Evolutionary conservation across 1,140 invertebrate genomes (phyloP).

Genomic region (Manduca sexta): DNA sequence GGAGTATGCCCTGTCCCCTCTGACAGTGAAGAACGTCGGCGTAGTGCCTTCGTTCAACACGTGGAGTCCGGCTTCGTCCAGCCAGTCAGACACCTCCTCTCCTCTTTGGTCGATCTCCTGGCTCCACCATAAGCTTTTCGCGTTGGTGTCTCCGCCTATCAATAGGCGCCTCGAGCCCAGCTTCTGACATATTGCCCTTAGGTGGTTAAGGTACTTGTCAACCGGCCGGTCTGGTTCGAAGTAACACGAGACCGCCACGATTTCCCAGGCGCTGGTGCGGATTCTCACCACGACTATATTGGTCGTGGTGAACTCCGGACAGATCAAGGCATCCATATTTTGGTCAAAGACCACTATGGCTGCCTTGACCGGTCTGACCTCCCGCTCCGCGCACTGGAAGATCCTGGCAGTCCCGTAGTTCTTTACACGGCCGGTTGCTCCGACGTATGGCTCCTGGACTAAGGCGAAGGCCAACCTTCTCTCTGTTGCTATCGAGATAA

Average conservation of each 20-base stretch:
- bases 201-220: conserved; percentile 6
- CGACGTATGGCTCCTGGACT: not conserved
- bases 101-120: conserved; percentile 6
- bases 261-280: not conserved
- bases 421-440: not conserved
- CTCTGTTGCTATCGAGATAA: not conserved
- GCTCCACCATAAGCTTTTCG: conserved; percentile 17
- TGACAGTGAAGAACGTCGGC: conserved; percentile 15
- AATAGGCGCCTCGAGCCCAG: not conserved
- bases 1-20: not conserved
- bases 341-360: not conserved
- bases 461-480: not conserved
- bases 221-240: not conserved
- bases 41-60: conserved; percentile 8
- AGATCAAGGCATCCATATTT: not conserved
- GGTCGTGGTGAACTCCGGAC: not conserved
- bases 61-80: conserved; percentile 6
- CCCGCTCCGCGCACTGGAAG: not conserved
- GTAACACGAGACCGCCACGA: not conserved
- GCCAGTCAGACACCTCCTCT: not conserved
- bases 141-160: conserved; percentile 18
- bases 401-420: not conserved
- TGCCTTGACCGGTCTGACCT: not conserved
- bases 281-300: not conserved
- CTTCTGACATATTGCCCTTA: not conserved